Conservation (phyloP, 2,888 invertebrate genomes). For the Drosophila picticornis region DNA sequence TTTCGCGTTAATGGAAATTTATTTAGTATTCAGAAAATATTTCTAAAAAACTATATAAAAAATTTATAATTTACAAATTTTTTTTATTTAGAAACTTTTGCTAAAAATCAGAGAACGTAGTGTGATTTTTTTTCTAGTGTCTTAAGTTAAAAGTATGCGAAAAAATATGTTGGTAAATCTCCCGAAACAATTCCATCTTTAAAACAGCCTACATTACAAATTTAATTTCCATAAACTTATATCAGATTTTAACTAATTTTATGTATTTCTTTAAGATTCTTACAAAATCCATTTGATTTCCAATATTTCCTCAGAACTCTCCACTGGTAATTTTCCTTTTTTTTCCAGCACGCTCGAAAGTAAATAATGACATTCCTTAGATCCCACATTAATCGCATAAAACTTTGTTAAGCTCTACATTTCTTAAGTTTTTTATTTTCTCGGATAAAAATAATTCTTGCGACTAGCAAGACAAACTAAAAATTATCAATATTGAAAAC, state of each 20-base stretch:
- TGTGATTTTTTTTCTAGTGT: too few species aligned
- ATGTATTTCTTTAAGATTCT: neutral
- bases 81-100: too few species aligned
- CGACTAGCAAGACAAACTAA: too few species aligned
- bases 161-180: neutral
- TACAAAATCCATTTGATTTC: neutral
- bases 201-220: neutral
- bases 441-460: too few species aligned
- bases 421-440: too few species aligned
- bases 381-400: neutral
- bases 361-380: neutral
- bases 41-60: neutral
- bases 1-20: too few species aligned
- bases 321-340: neutral
- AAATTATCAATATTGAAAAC: neutral
- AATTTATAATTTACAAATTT: too few species aligned
- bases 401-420: neutral
- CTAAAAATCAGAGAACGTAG: neutral
- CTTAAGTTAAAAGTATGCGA: neutral
- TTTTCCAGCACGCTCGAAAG: too few species aligned
- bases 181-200: neutral
- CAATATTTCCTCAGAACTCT: neutral
- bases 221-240: neutral
- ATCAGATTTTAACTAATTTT: neutral
- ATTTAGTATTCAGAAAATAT: neutral